Conservation (phyloP, 2,888 invertebrate genomes). For the Callosobruchus maculatus region DNA sequence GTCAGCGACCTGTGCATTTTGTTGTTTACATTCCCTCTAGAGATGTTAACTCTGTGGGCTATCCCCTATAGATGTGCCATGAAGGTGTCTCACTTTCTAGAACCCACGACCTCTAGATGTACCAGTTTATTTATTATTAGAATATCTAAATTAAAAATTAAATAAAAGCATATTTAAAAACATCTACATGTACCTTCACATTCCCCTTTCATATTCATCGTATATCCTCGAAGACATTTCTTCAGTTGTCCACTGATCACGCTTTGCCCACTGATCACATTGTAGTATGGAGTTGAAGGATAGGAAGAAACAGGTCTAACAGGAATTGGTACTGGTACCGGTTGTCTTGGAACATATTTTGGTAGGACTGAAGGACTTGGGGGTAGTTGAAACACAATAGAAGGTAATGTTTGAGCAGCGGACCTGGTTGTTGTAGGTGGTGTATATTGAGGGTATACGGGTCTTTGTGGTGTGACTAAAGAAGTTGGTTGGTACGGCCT, state of each 20-base stretch:
- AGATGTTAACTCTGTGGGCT: too few relatives aligned
- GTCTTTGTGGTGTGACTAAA: not conserved
- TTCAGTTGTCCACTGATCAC: conserved; percentile 43
- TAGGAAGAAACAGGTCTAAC: not conserved
- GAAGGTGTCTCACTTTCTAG: too few relatives aligned
- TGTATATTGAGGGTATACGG: not conserved
- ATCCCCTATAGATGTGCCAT: too few relatives aligned
- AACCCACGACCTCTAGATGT: too few relatives aligned
- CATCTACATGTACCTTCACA: conserved; percentile 56
- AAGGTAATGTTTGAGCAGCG: not conserved
- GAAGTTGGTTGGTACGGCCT: not conserved
- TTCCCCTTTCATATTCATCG: conserved; percentile 51
- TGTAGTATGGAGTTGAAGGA: not conserved
- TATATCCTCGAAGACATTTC: conserved; percentile 59
- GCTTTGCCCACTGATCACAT: conserved; percentile 18
- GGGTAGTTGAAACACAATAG: conserved; percentile 5
- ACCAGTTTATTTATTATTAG: too few relatives aligned
- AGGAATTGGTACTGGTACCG: conserved; percentile 2
- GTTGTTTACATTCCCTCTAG: too few relatives aligned
- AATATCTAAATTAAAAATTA: too few relatives aligned
- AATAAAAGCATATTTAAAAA: too few relatives aligned
- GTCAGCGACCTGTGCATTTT: too few relatives aligned
- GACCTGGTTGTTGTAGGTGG: conserved; percentile 2
- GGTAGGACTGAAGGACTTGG: conserved; percentile 12
- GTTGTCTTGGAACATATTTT: conserved; percentile 8